phyloP scores from a whole-genome alignment of 2,888 invertebrate genomes.

The Scrobipalpa atriplicella region DNA sequence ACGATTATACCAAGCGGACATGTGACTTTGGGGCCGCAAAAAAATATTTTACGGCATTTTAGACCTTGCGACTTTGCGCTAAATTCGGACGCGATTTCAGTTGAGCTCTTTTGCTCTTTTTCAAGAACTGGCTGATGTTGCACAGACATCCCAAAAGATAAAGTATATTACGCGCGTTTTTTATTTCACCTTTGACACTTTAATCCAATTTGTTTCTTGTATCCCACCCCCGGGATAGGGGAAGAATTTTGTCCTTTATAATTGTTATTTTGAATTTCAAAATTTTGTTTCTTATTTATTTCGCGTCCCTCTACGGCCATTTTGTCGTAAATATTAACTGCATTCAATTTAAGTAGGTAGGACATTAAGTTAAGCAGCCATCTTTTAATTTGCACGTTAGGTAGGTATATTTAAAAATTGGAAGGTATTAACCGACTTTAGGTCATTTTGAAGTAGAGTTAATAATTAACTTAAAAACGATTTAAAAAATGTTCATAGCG shows the following conservation, averaged over 20 bases:
- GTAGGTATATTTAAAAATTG: too few species aligned
- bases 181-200: constrained; percentile 82
- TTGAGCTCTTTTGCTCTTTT: constrained; percentile 24
- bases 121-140: constrained; percentile 56
- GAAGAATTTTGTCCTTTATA: constrained; percentile 72
- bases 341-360: constrained; percentile 11
- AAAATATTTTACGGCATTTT: constrained; percentile 46
- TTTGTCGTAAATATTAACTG: constrained; percentile 18
- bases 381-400: too few species aligned
- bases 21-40: constrained; percentile 57
- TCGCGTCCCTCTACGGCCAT: constrained; percentile 35
- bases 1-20: constrained; percentile 60
- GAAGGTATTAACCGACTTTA: too few species aligned
- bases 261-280: constrained; percentile 76
- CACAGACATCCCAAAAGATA: constrained; percentile 69
- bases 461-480: too few species aligned
- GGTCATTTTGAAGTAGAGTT: too few species aligned
- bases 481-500: neutral
- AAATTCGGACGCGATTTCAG: constrained; percentile 31
- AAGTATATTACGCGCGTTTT: constrained; percentile 68
- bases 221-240: constrained; percentile 74
- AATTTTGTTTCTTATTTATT: constrained; percentile 58
- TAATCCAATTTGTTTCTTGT: constrained; percentile 81
- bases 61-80: constrained; percentile 44
- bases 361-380: too few species aligned